A percentile compares a stretch with the other conserved stretches of the same genome.
Evolutionary conservation across 2,888 invertebrate species (phyloP).

Genomic region (Lithodes maja): DNA sequence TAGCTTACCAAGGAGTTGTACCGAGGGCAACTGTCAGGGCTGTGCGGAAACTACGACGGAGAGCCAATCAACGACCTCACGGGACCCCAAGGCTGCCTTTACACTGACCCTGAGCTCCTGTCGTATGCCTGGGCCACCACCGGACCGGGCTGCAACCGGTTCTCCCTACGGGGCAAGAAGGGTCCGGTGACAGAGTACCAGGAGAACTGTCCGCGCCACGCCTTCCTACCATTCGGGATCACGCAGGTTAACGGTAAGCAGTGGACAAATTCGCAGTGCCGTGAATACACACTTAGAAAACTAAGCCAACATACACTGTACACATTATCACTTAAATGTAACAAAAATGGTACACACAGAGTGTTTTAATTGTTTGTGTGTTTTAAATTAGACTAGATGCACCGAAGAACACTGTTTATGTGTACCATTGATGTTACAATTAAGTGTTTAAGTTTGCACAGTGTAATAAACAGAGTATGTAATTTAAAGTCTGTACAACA

Average conservation of each 20-base stretch:
- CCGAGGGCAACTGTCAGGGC: neutral
- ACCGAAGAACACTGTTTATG: no score
- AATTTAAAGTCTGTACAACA: no score
- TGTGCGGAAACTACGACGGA: slow-evolving; percentile 19
- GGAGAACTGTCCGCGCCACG: neutral
- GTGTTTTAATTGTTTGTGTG: no score
- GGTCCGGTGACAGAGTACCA: neutral
- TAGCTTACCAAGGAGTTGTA: neutral
- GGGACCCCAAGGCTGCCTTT: slow-evolving; percentile 21
- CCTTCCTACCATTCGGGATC: neutral
- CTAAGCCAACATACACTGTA: no score
- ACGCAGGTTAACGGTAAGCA: neutral
- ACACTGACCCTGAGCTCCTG: slow-evolving; percentile 2
- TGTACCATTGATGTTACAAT: no score
- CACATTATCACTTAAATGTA: no score
- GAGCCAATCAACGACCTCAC: slow-evolving; percentile 12
- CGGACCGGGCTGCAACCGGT: neutral
- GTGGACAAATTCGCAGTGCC: neutral
- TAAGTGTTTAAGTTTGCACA: no score
- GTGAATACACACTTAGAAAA: no score
- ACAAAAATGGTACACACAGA: no score
- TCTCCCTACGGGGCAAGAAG: neutral
- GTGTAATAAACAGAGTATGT: no score
- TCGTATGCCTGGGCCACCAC: neutral
- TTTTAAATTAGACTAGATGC: no score